phyloP scores from a whole-genome alignment of 2,888 invertebrate genomes.

The Drosophila borborema region DNA sequence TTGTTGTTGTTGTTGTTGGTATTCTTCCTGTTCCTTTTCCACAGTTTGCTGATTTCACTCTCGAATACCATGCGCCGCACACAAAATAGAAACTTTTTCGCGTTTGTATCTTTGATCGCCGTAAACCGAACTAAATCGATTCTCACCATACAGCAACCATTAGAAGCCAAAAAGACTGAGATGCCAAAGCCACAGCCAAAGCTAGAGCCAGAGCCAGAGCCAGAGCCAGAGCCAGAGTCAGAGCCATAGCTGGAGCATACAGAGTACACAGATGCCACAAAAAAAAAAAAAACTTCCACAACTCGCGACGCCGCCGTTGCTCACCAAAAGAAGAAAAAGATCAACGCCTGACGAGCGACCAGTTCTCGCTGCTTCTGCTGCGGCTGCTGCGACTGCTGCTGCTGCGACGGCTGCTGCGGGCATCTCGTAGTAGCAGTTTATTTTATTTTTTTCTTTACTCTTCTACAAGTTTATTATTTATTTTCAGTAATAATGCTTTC shows the following conservation, averaged over 20 bases:
- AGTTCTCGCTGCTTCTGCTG: constrained; percentile 55
- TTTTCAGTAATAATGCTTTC: constrained; percentile 48
- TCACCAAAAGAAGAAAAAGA: constrained; percentile 46
- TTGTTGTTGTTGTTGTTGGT: background rate
- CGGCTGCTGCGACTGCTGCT: background rate
- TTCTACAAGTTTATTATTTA: constrained; percentile 72
- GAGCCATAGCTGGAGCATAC: constrained; percentile 5
- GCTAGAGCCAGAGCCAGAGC: constrained; percentile 21
- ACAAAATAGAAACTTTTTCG: constrained; percentile 81
- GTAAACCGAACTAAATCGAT: constrained; percentile 85
- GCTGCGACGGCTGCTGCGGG: constrained; percentile 23
- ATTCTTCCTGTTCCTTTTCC: constrained; percentile 25
- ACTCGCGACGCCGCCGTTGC: constrained; percentile 34
- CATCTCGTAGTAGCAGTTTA: constrained; percentile 56
- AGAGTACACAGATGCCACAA: constrained; percentile 51
- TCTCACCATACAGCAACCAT: constrained; percentile 83
- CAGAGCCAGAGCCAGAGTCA: constrained; percentile 16
- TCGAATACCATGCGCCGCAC: constrained; percentile 45
- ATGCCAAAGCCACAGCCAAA: constrained; percentile 43
- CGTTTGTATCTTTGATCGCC: constrained; percentile 84
- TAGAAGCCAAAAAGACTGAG: constrained; percentile 82
- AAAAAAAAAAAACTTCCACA: constrained; percentile 47
- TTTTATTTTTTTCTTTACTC: constrained; percentile 25
- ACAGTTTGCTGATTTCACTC: constrained; percentile 42
- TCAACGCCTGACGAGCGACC: constrained; percentile 70